phyloP scores from a whole-genome alignment of 2,113 vertebrate species.

The Eptatretus burgeri region DNA sequence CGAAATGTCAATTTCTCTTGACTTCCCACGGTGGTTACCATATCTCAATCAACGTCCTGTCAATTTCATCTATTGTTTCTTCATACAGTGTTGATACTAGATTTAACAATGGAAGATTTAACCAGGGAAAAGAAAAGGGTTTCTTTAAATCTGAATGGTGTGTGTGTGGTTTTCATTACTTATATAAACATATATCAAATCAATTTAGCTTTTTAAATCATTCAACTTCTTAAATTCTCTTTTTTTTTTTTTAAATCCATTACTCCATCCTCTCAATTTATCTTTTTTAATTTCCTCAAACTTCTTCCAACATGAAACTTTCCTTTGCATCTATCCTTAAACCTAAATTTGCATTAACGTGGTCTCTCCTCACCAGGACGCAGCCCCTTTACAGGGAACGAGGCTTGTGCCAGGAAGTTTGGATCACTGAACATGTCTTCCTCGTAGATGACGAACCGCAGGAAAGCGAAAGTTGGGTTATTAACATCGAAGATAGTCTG shows the following conservation, averaged over 20 bases:
- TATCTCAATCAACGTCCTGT: no score
- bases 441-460: constrained; percentile 37
- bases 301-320: neutral
- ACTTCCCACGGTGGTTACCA: no score
- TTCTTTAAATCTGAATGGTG: no score
- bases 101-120: no score
- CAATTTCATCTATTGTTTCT: no score
- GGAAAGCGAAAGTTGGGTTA: constrained; percentile 35
- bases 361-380: constrained; percentile 24
- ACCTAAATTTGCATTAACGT: neutral
- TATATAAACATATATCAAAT: neutral
- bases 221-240: neutral
- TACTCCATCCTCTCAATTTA: neutral
- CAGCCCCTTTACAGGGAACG: constrained; percentile 30
- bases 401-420: constrained; percentile 46
- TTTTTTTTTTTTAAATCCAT: neutral
- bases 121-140: no score
- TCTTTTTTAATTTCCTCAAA: neutral
- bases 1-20: no score
- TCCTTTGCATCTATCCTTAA: neutral
- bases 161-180: no score
- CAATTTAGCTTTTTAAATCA: neutral
- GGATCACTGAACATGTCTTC: constrained; percentile 67
- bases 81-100: no score
- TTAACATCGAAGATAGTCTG: constrained; percentile 44